phyloP scores from a whole-genome alignment of 2,888 invertebrate genomes.

The Petrolisthes manimaculis region DNA sequence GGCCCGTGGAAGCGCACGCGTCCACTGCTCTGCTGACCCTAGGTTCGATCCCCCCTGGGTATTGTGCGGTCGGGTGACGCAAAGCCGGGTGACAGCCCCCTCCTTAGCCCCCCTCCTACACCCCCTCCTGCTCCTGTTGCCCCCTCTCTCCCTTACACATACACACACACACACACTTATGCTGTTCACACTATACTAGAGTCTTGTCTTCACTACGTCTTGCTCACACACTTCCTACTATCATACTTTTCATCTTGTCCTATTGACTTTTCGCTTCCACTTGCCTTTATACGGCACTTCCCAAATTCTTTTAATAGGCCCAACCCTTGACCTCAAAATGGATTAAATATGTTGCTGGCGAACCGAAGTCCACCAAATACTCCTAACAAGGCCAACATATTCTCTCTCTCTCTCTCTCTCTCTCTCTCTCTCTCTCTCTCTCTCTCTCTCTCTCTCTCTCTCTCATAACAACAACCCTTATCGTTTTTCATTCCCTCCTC shows the following conservation, averaged over 20 bases:
- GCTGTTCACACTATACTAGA: background rate
- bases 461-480: too few species aligned
- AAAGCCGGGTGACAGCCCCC: conserved; percentile 27
- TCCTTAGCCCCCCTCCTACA: background rate
- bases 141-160: background rate
- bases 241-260: background rate
- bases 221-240: background rate
- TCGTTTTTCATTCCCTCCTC: too few species aligned
- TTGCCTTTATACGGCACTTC: too few species aligned
- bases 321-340: too few species aligned
- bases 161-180: background rate
- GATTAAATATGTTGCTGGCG: too few species aligned
- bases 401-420: background rate
- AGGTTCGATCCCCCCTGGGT: conserved; percentile 42
- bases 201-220: background rate
- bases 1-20: conserved; percentile 26
- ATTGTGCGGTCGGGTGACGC: conserved; percentile 41
- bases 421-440: conserved; percentile 12
- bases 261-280: too few species aligned
- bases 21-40: conserved; percentile 23
- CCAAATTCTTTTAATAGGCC: too few species aligned
- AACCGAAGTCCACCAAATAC: too few species aligned
- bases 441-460: conserved; percentile 9
- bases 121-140: background rate
- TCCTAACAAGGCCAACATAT: background rate